phyloP scores from a whole-genome alignment of 2,113 vertebrate genomes.

The Mirounga angustirostris region DNA sequence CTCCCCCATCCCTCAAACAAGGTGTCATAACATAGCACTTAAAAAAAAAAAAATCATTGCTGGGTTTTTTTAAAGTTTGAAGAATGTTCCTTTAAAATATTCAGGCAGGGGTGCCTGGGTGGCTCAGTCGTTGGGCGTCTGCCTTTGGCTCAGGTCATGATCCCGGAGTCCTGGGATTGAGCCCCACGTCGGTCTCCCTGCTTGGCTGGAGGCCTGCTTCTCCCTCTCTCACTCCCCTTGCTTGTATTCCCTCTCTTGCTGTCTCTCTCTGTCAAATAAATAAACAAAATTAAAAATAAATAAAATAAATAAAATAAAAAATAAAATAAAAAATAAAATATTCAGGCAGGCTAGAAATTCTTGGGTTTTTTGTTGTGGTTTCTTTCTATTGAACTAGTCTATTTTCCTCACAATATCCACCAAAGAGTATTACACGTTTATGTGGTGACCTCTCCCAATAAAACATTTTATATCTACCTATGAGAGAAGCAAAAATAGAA shows the following conservation, averaged over 20 bases:
- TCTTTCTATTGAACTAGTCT: background rate
- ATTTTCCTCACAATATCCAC: background rate
- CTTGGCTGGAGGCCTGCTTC: too few species aligned
- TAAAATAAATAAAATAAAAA: too few species aligned
- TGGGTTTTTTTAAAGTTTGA: background rate
- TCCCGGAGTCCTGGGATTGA: too few species aligned
- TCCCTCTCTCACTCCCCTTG: too few species aligned
- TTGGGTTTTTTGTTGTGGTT: background rate
- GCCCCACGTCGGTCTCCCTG: too few species aligned
- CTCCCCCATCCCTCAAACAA: background rate
- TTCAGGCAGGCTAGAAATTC: background rate
- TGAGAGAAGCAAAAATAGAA: background rate
- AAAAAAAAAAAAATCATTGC: background rate
- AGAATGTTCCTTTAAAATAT: background rate
- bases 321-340: too few species aligned
- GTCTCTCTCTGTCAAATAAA: too few species aligned
- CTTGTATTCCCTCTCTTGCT: too few species aligned
- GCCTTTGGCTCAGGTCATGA: too few species aligned
- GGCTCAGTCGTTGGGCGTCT: too few species aligned
- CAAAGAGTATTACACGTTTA: background rate
- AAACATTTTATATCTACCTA: conserved; percentile 19
- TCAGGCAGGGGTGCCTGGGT: background rate
- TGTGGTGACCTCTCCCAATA: background rate
- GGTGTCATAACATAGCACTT: background rate
- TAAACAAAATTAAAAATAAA: background rate